Evolutionary conservation across 2,113 vertebrate species (phyloP).

Genomic region (Tretioscincus oriximinensis): DNA sequence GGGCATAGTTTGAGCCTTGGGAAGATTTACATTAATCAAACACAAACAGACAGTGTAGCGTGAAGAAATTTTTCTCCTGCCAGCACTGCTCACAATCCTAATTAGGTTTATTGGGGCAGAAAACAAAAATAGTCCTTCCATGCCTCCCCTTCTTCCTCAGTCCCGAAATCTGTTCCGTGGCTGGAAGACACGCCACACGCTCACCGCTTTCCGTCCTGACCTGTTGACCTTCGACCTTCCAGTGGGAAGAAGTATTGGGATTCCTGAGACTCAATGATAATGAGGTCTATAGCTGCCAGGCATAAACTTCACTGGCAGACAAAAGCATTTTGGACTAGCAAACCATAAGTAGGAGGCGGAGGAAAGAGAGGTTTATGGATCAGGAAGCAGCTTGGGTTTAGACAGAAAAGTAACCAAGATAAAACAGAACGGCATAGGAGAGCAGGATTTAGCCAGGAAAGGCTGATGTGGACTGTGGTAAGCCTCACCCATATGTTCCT

Average conservation of each 20-base stretch:
- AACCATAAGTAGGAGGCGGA: not conserved
- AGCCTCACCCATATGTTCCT: too few species aligned
- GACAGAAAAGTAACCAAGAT: not conserved
- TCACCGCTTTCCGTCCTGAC: not conserved
- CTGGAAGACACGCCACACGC: not conserved
- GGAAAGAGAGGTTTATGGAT: not conserved
- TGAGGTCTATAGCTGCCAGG: not conserved
- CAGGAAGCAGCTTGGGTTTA: not conserved
- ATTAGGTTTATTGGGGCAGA: conserved; percentile 77
- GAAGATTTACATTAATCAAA: conserved; percentile 74
- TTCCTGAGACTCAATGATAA: conserved; percentile 10
- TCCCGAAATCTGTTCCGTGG: conserved; percentile 1
- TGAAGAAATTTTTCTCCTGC: conserved; percentile 75
- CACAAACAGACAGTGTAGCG: conserved; percentile 73
- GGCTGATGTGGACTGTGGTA: not conserved
- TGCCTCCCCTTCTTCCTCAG: conserved; percentile 38
- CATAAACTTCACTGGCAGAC: not conserved
- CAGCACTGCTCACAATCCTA: conserved; percentile 62
- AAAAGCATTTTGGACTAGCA: not conserved
- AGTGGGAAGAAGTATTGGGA: not conserved
- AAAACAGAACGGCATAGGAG: not conserved
- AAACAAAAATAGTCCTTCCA: conserved; percentile 65
- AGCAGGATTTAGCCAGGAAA: not conserved
- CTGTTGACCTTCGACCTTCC: conserved; percentile 4
- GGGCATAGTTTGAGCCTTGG: conserved; percentile 60